Conservation (phyloP, 2,797 vertebrate species). For the Clamator glandarius region DNA sequence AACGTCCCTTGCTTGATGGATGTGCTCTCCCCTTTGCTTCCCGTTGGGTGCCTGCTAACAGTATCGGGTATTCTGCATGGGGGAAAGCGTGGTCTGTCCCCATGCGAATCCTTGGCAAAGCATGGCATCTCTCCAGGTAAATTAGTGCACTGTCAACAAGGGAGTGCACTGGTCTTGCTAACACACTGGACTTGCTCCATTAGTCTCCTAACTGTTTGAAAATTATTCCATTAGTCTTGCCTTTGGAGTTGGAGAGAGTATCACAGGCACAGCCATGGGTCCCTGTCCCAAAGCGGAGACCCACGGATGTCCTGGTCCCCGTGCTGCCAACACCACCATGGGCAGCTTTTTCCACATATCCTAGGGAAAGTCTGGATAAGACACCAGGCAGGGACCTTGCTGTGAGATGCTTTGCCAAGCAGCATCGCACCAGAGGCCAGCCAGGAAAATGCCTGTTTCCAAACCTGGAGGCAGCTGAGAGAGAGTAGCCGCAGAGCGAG, state of each 20-base stretch:
- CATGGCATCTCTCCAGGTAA: background rate
- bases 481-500: background rate
- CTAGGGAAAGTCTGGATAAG: background rate
- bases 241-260: background rate
- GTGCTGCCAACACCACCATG: accelerated
- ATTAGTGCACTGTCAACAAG: background rate
- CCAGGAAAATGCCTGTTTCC: background rate
- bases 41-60: background rate
- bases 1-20: background rate
- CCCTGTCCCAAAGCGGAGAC: background rate
- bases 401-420: background rate
- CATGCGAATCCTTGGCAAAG: background rate
- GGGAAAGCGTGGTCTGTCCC: background rate
- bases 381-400: background rate
- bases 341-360: accelerated
- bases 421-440: background rate
- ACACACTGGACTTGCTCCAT: background rate
- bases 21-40: background rate
- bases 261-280: accelerated
- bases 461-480: background rate
- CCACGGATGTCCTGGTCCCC: background rate
- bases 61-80: background rate
- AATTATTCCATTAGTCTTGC: background rate
- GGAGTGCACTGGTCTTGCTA: background rate
- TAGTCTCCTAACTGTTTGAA: background rate